Evolutionary conservation across 2,888 invertebrate species (phyloP).

Genomic region (Pantelozetes paolii): DNA sequence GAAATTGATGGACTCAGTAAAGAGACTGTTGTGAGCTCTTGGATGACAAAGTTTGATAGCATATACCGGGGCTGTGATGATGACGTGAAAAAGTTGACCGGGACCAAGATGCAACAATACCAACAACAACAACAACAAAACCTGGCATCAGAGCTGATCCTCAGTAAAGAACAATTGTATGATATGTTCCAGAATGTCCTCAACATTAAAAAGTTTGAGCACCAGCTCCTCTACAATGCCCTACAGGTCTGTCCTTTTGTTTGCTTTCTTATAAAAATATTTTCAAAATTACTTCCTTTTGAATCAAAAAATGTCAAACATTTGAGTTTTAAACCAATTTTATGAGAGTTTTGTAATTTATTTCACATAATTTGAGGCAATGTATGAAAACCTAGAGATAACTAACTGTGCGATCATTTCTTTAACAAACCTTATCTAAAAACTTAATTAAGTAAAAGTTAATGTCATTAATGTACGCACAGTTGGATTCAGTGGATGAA

Average conservation of each 20-base stretch:
- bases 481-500: conserved; percentile 98
- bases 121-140: conserved; percentile 45
- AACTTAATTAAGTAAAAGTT: too few species aligned
- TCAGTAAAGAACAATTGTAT: conserved; percentile 98
- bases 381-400: too few species aligned
- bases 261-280: neutral
- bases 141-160: conserved; percentile 71
- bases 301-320: too few species aligned
- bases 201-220: conserved; percentile 98
- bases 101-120: conserved; percentile 59
- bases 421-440: too few species aligned
- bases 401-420: too few species aligned
- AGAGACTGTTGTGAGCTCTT: conserved; percentile 96
- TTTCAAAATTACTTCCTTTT: too few species aligned
- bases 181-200: conserved; percentile 99
- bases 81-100: conserved; percentile 47
- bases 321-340: too few species aligned
- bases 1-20: conserved; percentile 99
- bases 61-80: conserved; percentile 68
- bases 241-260: conserved; percentile 67
- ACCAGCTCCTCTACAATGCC: conserved; percentile 97
- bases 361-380: too few species aligned
- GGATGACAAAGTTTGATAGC: conserved; percentile 99
- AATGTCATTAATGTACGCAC: too few species aligned
- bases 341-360: too few species aligned